Percentiles rank a stretch among this genome's conserved stretches.
Evolutionary conservation across 2,888 invertebrate genomes (phyloP).

Genomic region (Aporophyla nigra): DNA sequence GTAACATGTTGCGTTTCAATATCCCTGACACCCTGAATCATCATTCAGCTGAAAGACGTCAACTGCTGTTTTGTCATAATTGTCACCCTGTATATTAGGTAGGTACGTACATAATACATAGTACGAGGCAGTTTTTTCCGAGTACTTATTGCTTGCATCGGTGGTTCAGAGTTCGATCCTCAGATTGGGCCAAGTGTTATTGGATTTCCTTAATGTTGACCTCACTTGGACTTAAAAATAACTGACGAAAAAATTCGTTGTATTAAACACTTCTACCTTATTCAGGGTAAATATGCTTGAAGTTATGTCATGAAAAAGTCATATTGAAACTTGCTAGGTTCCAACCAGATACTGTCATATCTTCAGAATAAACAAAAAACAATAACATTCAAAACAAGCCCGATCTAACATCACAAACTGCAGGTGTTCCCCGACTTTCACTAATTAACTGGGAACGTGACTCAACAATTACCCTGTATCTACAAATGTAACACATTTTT

Average conservation of each 20-base stretch:
- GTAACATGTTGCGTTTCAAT: too few relatives aligned
- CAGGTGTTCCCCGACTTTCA: conserved; percentile 43
- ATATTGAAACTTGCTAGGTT: not conserved
- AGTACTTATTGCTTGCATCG: too few relatives aligned
- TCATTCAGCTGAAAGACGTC: too few relatives aligned
- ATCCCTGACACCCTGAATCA: too few relatives aligned
- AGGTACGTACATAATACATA: not conserved
- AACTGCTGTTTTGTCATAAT: too few relatives aligned
- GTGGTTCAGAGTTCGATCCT: not conserved
- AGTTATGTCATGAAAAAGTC: not conserved
- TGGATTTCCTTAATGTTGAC: not conserved
- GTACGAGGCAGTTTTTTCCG: not conserved
- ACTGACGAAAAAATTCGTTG: not conserved
- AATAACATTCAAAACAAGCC: conserved; percentile 7
- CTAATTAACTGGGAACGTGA: conserved; percentile 59
- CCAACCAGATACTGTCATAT: not conserved
- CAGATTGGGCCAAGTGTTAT: not conserved
- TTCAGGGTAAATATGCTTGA: not conserved
- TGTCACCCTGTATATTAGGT: not conserved
- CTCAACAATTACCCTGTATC: conserved; percentile 33
- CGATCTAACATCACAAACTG: conserved; percentile 18
- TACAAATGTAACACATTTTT: conserved; percentile 60
- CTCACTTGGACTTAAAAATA: not conserved
- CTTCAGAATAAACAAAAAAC: conserved; percentile 5
- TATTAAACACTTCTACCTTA: not conserved